Evolutionary conservation across 2,113 vertebrate species (phyloP), one percentile per base, ranked within the genome.

Genomic region (Lophura nycthemera): DNA sequence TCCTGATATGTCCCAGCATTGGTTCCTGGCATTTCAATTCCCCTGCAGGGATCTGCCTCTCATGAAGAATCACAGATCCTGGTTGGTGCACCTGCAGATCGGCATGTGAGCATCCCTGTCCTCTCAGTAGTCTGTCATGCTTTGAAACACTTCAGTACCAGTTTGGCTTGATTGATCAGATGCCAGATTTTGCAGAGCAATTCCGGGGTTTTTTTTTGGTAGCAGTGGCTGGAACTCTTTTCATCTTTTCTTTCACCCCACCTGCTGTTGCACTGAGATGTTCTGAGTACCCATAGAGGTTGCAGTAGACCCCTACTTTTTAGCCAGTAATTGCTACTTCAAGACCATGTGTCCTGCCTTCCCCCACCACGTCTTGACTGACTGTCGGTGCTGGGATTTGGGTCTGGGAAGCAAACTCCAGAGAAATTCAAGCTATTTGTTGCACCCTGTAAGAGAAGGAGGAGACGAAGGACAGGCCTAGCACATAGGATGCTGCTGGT

Each of bases 361-460:
- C 20, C 0, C 0, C 29, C 15, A 42, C 27, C 18, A 43, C 1
- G 12, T 70, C 67, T 45, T 6, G 6, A 24, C 2, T 76, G 47
- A n/a, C 13, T 42, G 20, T 72, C 54, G 9, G 5, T 69, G 48
- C 27, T 80, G 64, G 20, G 40, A 30, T 65, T 73, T 80, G 60
- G 32, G 27, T 72, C 52, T 64, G 54, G 30, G 27, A 45, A 16
- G 18, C 69, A 80, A 89, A 60, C 42, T 48, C 20, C 22, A 22
- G 43, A 83, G 47, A 79, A 67, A 38, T 32, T 72, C 20, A 43
- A 73, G 15, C 64, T 80, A 27, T 38, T 83, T 5, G 52, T 86
- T 32, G 25, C 2, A 1, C 6, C 11, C 8, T 65, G 60, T 45
- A 38, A 71, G 32, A 45, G 56, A 66, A 1, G 4, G 21, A 72